Conservation (phyloP, 2,797 vertebrate species). For the Pipistrellus kuhlii region DNA sequence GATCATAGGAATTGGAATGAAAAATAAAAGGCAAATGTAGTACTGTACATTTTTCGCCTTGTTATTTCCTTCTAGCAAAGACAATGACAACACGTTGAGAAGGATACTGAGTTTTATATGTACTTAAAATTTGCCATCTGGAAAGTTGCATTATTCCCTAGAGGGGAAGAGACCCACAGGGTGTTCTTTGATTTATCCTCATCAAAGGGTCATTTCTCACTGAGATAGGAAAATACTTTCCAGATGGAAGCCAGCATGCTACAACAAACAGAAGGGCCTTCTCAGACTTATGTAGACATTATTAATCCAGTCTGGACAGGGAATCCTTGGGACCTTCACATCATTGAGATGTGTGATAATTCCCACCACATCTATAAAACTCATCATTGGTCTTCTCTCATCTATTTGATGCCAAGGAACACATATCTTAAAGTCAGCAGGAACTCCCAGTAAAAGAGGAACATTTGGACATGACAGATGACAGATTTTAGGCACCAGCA, state of each 20-base stretch:
- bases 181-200: constrained; percentile 8
- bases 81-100: background rate
- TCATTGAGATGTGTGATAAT: background rate
- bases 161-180: background rate
- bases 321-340: background rate
- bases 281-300: background rate
- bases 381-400: background rate
- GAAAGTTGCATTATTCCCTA: background rate
- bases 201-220: background rate
- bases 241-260: background rate
- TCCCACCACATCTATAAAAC: background rate
- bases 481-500: background rate
- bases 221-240: constrained; percentile 35
- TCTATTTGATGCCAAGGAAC: background rate
- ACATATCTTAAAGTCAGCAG: constrained; percentile 30
- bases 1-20: background rate
- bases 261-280: background rate
- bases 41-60: background rate
- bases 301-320: background rate
- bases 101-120: background rate
- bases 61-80: background rate
- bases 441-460: background rate
- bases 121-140: constrained; percentile 36
- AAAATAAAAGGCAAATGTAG: background rate
- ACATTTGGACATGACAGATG: constrained; percentile 18